Conservation (phyloP, 2,888 invertebrate species). For the Hermaeophaga mercurialis region DNA sequence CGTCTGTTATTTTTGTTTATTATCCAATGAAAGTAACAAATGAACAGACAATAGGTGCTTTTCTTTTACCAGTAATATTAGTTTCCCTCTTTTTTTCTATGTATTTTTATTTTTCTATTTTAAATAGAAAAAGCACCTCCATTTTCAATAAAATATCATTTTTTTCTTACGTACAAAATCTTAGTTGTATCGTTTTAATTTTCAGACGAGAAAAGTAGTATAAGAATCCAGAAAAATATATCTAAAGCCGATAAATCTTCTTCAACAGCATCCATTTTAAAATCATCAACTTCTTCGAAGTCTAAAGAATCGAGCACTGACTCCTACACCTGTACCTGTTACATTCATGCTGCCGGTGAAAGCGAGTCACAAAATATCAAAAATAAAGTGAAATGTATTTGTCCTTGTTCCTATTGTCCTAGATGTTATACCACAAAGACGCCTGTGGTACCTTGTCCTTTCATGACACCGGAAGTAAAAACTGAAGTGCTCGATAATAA, state of each 20-base stretch:
- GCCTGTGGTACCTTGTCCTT: background rate
- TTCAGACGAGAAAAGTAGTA: background rate
- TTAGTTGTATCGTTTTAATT: background rate
- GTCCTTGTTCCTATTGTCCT: background rate
- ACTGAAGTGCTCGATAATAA: background rate
- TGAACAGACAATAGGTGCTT: background rate
- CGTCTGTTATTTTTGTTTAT: too few species aligned
- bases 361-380: background rate
- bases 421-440: background rate
- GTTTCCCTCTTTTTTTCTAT: too few species aligned
- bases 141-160: too few species aligned
- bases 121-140: too few species aligned
- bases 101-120: too few species aligned
- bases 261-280: background rate
- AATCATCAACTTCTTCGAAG: background rate
- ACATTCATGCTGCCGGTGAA: background rate
- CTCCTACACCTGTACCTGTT: conserved; percentile 1
- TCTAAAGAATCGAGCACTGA: conserved; percentile 11
- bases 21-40: conserved; percentile 10
- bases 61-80: too few species aligned
- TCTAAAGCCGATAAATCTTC: conserved; percentile 1
- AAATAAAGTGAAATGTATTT: background rate
- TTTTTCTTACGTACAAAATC: too few species aligned
- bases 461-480: background rate
- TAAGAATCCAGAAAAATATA: background rate